phyloP scores from a whole-genome alignment of 2,113 vertebrate genomes.

The Gallinago jamesoni region DNA sequence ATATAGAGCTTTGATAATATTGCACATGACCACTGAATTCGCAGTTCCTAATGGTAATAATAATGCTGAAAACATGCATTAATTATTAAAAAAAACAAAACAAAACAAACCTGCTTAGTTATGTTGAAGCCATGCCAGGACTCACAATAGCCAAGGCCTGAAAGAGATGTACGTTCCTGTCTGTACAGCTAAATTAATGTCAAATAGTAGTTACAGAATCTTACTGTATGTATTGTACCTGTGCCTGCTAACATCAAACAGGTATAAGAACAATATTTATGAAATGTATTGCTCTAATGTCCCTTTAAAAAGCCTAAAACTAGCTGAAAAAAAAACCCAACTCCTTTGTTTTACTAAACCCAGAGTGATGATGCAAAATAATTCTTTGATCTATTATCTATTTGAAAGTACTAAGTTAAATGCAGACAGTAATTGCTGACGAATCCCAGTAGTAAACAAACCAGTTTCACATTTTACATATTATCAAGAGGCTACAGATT shows the following conservation, averaged over 20 bases:
- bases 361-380: slow-evolving; percentile 56
- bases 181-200: background rate
- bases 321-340: background rate
- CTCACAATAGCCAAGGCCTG: background rate
- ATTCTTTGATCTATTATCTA: slow-evolving; percentile 68
- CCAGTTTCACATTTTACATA: slow-evolving; percentile 72
- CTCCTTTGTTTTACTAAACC: slow-evolving; percentile 54
- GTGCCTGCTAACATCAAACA: background rate
- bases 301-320: background rate
- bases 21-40: background rate
- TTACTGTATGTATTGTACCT: background rate
- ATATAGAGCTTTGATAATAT: background rate
- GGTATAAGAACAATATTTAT: background rate
- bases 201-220: background rate
- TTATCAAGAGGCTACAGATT: slow-evolving; percentile 72
- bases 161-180: background rate
- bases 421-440: slow-evolving; percentile 68
- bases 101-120: background rate
- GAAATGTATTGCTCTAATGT: background rate
- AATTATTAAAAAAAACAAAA: background rate
- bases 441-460: slow-evolving; percentile 78
- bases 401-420: slow-evolving; percentile 60
- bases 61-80: background rate
- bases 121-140: background rate
- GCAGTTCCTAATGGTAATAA: background rate